Percentiles rank a stretch among this genome's conserved stretches.
These are phyloP conservation scores for Mirza zaza DNA, from an alignment of 2,113 vertebrate species.

Conservation along the genomic window DNA sequence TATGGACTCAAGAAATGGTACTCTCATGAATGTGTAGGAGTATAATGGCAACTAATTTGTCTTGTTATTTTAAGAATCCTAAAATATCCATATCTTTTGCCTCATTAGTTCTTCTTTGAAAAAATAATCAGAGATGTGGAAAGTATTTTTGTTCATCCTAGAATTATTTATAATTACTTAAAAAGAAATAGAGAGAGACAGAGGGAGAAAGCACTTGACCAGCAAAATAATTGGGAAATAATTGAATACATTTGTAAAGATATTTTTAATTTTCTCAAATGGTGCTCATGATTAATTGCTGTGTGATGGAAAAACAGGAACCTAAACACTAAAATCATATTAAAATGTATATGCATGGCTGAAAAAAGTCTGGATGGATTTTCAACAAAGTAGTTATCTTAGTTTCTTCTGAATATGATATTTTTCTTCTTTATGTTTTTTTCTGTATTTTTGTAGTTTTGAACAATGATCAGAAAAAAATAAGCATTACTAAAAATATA, in stretches of 20 bases:
- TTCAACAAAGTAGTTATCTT: not conserved
- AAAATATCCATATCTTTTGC: constrained; percentile 10
- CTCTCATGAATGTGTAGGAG: not conserved
- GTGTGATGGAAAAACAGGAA: not conserved
- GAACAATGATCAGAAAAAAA: not conserved
- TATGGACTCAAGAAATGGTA: not conserved
- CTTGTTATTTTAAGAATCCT: constrained; percentile 6
- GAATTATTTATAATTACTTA: constrained; percentile 17
- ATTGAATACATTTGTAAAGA: constrained; percentile 1
- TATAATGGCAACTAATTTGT: not conserved
- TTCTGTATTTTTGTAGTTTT: not conserved
- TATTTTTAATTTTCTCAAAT: constrained; percentile 19
- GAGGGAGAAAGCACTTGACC: not conserved
- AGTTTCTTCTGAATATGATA: not conserved
- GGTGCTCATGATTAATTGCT: not conserved
- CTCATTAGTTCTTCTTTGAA: constrained; percentile 36
- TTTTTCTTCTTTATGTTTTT: not conserved
- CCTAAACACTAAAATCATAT: not conserved
- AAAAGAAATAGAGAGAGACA: not conserved
- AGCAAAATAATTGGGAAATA: not conserved
- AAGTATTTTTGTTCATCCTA: not conserved
- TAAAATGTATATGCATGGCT: not conserved
- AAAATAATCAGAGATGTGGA: not conserved
- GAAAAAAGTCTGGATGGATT: not conserved
- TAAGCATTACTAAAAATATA: not conserved